Conservation (phyloP, 2,113 vertebrate species). For the Dermatemys mawii region DNA sequence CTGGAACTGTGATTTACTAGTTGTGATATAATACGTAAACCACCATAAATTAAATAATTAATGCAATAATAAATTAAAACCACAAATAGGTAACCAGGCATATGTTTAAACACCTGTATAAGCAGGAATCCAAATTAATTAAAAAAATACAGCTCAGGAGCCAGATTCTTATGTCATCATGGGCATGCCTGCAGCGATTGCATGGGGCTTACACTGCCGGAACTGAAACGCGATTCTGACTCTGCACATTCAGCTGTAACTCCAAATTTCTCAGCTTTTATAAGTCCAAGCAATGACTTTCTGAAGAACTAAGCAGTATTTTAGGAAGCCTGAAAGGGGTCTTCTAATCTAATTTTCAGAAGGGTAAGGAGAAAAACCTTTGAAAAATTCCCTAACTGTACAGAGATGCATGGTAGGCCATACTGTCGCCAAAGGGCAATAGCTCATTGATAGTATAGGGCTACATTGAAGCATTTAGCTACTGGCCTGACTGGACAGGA, state of each 20-base stretch:
- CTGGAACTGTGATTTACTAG: neutral
- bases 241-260: neutral
- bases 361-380: neutral
- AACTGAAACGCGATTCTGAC: neutral
- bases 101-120: constrained; percentile 39
- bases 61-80: constrained; percentile 50
- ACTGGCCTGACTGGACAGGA: neutral
- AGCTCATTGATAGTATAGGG: neutral
- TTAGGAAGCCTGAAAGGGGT: neutral
- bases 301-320: neutral
- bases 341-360: neutral
- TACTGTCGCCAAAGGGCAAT: neutral
- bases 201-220: neutral
- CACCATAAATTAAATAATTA: constrained; percentile 35
- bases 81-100: constrained; percentile 32
- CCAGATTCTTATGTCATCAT: neutral
- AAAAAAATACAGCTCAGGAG: constrained; percentile 11
- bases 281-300: neutral
- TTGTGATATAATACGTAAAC: neutral
- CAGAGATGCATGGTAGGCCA: neutral
- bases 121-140: neutral
- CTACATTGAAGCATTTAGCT: neutral
- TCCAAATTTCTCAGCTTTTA: neutral
- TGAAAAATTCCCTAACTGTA: neutral
- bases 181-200: neutral